phyloP scores from a whole-genome alignment of 2,113 vertebrate species.

The Fregetta grallaria region DNA sequence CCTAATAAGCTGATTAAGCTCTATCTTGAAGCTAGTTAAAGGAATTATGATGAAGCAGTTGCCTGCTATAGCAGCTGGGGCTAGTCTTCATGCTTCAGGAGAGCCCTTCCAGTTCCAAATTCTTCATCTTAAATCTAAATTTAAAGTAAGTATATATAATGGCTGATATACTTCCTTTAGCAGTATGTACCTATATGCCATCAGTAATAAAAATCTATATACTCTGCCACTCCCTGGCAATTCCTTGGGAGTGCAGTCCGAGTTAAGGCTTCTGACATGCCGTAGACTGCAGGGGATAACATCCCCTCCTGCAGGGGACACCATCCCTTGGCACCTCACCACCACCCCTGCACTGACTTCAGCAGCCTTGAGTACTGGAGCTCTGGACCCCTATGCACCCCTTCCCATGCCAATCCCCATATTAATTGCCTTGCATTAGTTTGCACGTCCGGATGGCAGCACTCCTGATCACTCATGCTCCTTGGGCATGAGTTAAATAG shows the following conservation, averaged over 20 bases:
- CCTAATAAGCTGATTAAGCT: not conserved
- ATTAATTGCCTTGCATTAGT: not conserved
- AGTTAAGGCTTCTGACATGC: not conserved
- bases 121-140: not conserved
- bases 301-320: too few relatives aligned
- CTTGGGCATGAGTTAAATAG: not conserved
- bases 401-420: not conserved
- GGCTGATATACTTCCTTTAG: not conserved
- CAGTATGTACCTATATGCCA: not conserved
- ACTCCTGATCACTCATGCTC: fast-evolving
- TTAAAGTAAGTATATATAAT: not conserved
- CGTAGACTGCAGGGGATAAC: too few relatives aligned
- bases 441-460: not conserved
- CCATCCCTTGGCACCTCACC: not conserved
- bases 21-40: not conserved
- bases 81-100: not conserved
- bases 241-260: not conserved
- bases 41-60: not conserved
- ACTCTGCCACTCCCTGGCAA: not conserved
- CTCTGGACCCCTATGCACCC: not conserved
- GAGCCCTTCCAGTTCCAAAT: not conserved
- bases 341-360: not conserved
- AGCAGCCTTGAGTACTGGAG: not conserved
- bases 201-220: not conserved
- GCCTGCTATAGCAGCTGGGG: not conserved